Percentiles rank a stretch among this genome's conserved stretches.
Conservation (phyloP, 2,113 vertebrate species). For the Toxotes chatareus region DNA sequence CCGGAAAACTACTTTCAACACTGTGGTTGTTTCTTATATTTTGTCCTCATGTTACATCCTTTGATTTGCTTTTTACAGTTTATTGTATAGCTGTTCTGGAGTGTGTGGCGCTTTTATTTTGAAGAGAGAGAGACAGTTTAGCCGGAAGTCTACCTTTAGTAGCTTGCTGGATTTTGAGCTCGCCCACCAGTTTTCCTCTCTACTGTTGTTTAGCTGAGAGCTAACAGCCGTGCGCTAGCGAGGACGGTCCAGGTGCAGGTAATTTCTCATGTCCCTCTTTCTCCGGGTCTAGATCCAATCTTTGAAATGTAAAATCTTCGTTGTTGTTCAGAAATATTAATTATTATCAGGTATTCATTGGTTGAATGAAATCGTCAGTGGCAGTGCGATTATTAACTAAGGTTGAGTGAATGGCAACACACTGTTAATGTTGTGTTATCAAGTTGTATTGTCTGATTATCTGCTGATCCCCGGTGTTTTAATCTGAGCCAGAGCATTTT, state of each 20-base stretch:
- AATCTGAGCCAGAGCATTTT: not conserved
- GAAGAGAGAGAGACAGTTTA: not conserved
- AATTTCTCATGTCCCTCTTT: not conserved
- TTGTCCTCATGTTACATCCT: not conserved
- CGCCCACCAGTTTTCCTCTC: constrained; percentile 17
- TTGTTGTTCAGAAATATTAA: no score
- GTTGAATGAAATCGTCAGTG: not conserved
- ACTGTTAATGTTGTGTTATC: not conserved
- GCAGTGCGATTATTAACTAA: constrained; percentile 4
- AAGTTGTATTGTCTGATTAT: constrained; percentile 13
- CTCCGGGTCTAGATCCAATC: not conserved
- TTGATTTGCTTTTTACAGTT: not conserved
- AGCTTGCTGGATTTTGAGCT: not conserved
- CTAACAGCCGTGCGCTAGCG: constrained; percentile 44
- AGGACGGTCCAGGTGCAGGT: constrained; percentile 32
- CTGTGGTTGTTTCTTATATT: not conserved
- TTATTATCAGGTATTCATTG: not conserved
- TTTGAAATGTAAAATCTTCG: not conserved
- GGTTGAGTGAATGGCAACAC: constrained; percentile 1
- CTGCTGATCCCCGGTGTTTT: not conserved
- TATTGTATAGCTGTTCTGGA: not conserved
- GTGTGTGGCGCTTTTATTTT: constrained; percentile 57
- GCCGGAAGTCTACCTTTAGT: constrained; percentile 23
- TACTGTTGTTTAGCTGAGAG: constrained; percentile 53
- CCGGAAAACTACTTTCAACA: not conserved